Evolutionary conservation across 2,888 invertebrate genomes (phyloP).

Genomic region (Dryobota labecula): DNA sequence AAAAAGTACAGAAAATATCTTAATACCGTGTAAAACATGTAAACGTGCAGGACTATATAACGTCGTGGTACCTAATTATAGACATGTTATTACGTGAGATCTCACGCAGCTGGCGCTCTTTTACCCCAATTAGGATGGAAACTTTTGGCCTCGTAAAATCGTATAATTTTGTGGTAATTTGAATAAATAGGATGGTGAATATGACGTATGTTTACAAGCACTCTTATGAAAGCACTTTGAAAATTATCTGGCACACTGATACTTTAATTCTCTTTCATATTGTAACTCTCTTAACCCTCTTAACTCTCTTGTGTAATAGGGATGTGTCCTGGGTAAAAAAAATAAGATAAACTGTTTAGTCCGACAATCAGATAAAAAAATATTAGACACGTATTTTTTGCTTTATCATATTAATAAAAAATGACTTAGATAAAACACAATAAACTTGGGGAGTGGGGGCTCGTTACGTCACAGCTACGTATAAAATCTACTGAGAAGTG

Average conservation of each 20-base stretch:
- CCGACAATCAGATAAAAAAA: too few species aligned
- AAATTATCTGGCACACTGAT: background rate
- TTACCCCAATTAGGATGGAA: conserved; percentile 28
- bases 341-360: too few species aligned
- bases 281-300: background rate
- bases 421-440: too few species aligned
- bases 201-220: background rate
- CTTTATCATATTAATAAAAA: too few species aligned
- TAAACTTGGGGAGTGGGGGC: too few species aligned
- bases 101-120: conserved; percentile 23
- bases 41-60: too few species aligned
- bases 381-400: too few species aligned
- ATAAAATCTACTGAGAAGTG: too few species aligned
- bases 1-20: background rate
- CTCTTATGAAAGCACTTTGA: background rate
- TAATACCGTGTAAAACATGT: background rate
- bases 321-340: too few species aligned
- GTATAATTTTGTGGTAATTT: conserved; percentile 34
- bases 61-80: too few species aligned
- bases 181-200: conserved; percentile 14
- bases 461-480: too few species aligned
- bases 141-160: conserved; percentile 25
- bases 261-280: background rate
- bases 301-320: too few species aligned
- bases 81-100: conserved; percentile 16